Base-by-base conservation (phyloP, 2,113 vertebrate species). In the Chaetops frenatus region DNA sequence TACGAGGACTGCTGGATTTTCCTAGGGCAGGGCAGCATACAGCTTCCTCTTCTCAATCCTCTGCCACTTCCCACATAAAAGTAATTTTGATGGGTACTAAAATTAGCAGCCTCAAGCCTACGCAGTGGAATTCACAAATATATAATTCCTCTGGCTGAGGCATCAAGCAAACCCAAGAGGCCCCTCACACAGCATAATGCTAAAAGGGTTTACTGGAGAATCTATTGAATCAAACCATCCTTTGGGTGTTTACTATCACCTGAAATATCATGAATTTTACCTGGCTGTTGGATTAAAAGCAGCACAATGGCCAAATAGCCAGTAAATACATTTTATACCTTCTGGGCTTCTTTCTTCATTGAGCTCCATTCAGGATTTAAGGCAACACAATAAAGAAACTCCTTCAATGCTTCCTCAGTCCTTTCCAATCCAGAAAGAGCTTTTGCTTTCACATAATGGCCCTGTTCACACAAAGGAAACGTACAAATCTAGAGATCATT, bases 281-380 rank as follows among this genome's bases (percentile, higher is more conserved):
- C 77, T 60, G 78, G 51, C 45, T 91, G 27, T 38, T 61, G n/a
- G 25, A 95, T 33, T 81, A 93, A 91, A 45, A 40, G 20, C 51
- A 91, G 40, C 4, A 2, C 7, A 38, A 71, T 33, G 29, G 62
- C 83, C 62, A 83, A 69, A 27, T 2, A 31, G 35, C 15, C 38
- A 90, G 31, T 31, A 89, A 90, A 88, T 7, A 70, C 1, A 50
- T 74, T 67, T 66, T 44, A 42, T 97, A 99, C 99, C 98, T 99
- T 99, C 95, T 99, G 99, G 85, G 98, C 98, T 96, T 99, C 98
- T 78, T 98, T 97, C 97, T 98, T 99, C 90, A 98, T 98, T 94
- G 98, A 97, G 92, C 97, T 98, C 98, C 98, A 99, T 85, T 99
- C 97, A 23, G 99, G 99, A 95, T 99, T 99, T 83, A 99, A 97